These are phyloP conservation scores for Miltochrista miniata DNA, from an alignment of 2,888 invertebrate species.

Conservation along the genomic window DNA sequence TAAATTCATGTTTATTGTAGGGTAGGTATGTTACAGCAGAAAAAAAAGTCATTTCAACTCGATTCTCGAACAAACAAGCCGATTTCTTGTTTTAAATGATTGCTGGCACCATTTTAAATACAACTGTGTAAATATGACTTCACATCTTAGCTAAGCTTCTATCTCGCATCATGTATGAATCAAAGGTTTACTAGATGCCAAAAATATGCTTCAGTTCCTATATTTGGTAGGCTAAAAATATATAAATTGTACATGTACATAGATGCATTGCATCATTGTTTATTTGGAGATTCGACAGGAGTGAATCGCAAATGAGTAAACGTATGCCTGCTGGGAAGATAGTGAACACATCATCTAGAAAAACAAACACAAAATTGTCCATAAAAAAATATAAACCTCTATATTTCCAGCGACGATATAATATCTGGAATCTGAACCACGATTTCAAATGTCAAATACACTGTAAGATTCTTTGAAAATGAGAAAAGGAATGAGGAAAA, in stretches of 20 bases:
- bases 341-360: constrained; percentile 22
- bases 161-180: constrained; percentile 19
- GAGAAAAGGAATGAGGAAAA: background rate
- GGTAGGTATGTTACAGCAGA: background rate
- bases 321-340: constrained; percentile 30
- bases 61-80: constrained; percentile 3
- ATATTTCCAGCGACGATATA: background rate
- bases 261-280: constrained; percentile 63
- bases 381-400: background rate
- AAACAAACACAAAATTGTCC: constrained; percentile 11
- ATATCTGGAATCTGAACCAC: background rate
- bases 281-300: constrained; percentile 68
- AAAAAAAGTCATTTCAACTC: constrained; percentile 21
- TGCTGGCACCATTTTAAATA: background rate
- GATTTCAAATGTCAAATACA: background rate
- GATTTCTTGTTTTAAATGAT: constrained; percentile 3
- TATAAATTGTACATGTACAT: constrained; percentile 18
- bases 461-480: background rate
- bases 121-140: no score
- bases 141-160: background rate
- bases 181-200: constrained; percentile 40
- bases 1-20: constrained; percentile 36
- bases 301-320: constrained; percentile 45
- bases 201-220: constrained; percentile 35
- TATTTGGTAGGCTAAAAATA: constrained; percentile 6